Evolutionary conservation across 2,113 vertebrate genomes (phyloP), one percentile per base, ranked within the genome.

Genomic region (Dendrocopos noguchii): DNA sequence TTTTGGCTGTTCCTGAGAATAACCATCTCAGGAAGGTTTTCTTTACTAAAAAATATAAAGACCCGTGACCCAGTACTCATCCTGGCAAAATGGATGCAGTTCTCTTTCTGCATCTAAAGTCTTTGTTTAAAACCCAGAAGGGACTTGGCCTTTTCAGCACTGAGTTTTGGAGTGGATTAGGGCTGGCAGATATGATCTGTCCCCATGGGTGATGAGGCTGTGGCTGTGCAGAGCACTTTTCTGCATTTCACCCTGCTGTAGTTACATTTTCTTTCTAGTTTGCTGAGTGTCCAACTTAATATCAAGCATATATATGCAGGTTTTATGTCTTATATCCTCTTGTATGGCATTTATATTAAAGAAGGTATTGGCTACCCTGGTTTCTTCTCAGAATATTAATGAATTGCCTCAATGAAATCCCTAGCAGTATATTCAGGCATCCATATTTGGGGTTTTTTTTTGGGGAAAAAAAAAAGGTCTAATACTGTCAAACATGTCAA

Each of bases 61-160:
- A 84, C 53, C 44, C 10, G 4, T 75, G 75, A 77, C 55, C 27
- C 39, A 52, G 44, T 88, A 83, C 60, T 84, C 64, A 90, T 96
- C 84, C 65, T 82, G 25, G 4, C 68, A 91, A 91, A 94, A 65
- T 90, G 53, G 50, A 61, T 64, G 59, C 68, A 68, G 34, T 65
- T 87, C 39, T 86, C 59, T 68, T 84, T 80, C 76, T 93, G 33
- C 44, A 33, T 78, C 55, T 68, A 6, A 68, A 80, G 87, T 91
- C 65, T 93, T 85, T 93, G 44, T 87, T 95, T 80, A 72, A 85
- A 84, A 42, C 84, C 70, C 80, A 70, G 56, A 61, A 83, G 59
- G 65, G 87, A 84, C 44, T 53, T 80, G 80, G 65, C 55, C 44
- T 46, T 94, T 91, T 92, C 73, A 95, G 80, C 66, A 34, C 21